These are phyloP conservation scores for Paracyclopina nana DNA, from an alignment of 1,140 invertebrate genomes.

Conservation along the genomic window DNA sequence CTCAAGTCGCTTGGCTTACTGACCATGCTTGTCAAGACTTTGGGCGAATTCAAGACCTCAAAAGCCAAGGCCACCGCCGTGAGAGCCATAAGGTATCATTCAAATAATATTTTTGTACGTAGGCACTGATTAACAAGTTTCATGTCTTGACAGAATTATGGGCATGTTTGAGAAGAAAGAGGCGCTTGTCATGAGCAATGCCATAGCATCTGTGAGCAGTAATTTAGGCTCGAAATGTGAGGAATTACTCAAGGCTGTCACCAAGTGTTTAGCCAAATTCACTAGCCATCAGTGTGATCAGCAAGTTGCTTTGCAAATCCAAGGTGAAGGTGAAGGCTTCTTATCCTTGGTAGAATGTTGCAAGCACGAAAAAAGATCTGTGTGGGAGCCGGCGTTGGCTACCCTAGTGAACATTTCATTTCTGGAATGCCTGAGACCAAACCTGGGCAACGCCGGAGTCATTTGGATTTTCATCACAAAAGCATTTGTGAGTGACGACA, in stretches of 20 bases:
- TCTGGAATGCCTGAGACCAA: not conserved
- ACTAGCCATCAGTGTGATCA: constrained; percentile 1
- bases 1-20: not conserved
- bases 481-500: too few species aligned
- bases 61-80: constrained; percentile 4
- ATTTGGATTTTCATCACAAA: not conserved
- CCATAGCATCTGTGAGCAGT: not conserved
- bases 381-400: constrained; percentile 5
- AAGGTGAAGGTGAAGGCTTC: not conserved
- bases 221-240: not conserved
- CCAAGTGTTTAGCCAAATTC: constrained; percentile 4
- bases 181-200: not conserved
- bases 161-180: too few species aligned
- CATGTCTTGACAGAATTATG: too few species aligned
- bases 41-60: not conserved
- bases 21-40: not conserved
- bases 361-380: not conserved
- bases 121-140: too few species aligned
- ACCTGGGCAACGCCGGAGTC: constrained; percentile 1
- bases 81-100: constrained; percentile 4
- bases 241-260: constrained; percentile 7
- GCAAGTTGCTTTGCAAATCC: not conserved
- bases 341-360: not conserved
- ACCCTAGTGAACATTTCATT: not conserved
- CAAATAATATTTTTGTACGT: too few species aligned